A percentile compares a stretch with the other conserved stretches of the same genome.
These are phyloP conservation scores for Tinamus major DNA, from an alignment of 2,797 vertebrate species.

Conservation along the genomic window DNA sequence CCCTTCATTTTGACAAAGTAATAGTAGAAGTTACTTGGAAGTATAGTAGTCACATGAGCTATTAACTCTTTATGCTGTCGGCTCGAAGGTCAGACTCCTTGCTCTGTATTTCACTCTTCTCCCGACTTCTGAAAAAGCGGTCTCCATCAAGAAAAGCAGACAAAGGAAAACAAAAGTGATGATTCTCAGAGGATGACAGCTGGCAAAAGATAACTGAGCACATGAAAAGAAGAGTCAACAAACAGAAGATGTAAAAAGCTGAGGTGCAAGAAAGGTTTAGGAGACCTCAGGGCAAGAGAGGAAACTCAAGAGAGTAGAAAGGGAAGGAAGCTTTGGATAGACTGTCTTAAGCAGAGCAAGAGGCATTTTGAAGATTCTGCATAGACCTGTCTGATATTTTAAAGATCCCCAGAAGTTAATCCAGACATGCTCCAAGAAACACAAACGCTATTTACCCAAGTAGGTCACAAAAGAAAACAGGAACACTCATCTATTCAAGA, in stretches of 20 bases:
- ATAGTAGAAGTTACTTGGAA: not conserved
- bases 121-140: not conserved
- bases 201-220: not conserved
- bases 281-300: not conserved
- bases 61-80: not conserved
- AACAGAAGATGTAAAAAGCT: conserved; percentile 22
- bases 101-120: not conserved
- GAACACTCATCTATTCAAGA: not conserved
- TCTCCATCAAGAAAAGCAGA: not conserved
- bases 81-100: not conserved
- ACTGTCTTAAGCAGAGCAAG: not conserved
- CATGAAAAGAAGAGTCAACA: not conserved
- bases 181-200: not conserved
- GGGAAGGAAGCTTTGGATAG: not conserved
- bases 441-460: not conserved
- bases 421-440: not conserved
- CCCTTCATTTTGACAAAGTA: not conserved
- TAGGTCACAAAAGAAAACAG: not conserved
- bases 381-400: not conserved
- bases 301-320: not conserved
- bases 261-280: not conserved
- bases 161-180: not conserved
- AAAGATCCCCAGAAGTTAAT: not conserved
- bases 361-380: not conserved
- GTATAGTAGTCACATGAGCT: rapidly evolving